Evolutionary conservation across 2,113 vertebrate species (phyloP).

Genomic region (Ptilonorhynchus violaceus): DNA sequence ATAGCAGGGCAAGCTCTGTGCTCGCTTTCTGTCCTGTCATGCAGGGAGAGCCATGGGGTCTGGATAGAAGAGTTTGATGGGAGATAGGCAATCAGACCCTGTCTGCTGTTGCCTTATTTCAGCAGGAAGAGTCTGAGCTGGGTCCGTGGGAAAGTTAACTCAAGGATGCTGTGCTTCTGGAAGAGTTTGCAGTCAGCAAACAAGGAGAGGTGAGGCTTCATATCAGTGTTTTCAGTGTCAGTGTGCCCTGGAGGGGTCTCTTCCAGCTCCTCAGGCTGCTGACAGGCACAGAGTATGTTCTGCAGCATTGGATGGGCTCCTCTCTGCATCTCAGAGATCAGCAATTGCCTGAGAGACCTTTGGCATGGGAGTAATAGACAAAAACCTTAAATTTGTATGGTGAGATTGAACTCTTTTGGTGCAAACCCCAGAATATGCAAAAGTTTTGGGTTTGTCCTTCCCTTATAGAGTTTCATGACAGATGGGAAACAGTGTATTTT

Average conservation of each 20-base stretch:
- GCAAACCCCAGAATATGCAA: neutral
- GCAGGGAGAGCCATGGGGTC: accelerated
- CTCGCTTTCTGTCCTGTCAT: neutral
- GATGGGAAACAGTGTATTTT: neutral
- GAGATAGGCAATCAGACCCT: neutral
- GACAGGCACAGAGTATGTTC: neutral
- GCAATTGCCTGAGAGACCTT: neutral
- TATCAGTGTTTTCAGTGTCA: accelerated
- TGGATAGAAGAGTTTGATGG: neutral
- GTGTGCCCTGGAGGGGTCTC: neutral
- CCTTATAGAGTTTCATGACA: neutral
- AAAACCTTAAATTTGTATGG: neutral
- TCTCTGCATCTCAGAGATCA: neutral
- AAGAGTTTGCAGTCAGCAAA: neutral
- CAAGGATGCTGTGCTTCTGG: neutral
- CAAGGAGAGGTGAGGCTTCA: accelerated
- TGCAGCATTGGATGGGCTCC: neutral
- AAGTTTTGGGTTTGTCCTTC: neutral
- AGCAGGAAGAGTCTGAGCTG: neutral
- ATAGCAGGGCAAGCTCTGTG: accelerated
- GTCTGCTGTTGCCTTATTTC: neutral
- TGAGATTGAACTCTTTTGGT: neutral
- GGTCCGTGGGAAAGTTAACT: neutral
- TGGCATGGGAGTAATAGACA: neutral
- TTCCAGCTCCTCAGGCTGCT: neutral